Base-by-base conservation (phyloP, 2,888 invertebrate genomes). In the Lepas anatifera region DNA sequence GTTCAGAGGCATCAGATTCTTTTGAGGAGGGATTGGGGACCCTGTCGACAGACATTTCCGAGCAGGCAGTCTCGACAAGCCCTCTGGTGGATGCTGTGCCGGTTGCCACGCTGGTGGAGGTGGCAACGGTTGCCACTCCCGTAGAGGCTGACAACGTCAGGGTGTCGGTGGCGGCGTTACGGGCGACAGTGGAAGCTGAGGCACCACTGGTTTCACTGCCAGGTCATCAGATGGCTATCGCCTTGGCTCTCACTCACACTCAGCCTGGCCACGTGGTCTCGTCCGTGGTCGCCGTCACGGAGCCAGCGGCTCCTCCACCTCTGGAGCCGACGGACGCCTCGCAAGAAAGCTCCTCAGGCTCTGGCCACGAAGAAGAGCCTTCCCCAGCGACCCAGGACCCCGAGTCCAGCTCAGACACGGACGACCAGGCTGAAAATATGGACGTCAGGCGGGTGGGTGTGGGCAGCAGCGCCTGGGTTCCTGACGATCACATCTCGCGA, bases 231-330 rank as follows among this genome's bases (percentile, higher is more conserved):
- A n/a, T 71, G 50, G 72, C 71, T 27, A 72, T 72, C 2, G 71
- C 70, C n/a, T 67, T 71, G 18, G 73, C 72, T 39, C 71, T 71
- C 37, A 70, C 63, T 25, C 72, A 72, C 68, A 71, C 71, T 13
- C 72, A 71, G 13, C 71, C 71, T 37, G 68, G 71, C 29, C 71
- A 70, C 63, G 70, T 72, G 29, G 70, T 71, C n/a, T 71, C 72
- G 37, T 68, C 71, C 13, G 73, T 69, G 3, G 70, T 67, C 22
- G 41, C 67, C 16, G 46, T 64, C 13, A 2, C 67, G 8, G 66
- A 52, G 25, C 25, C n/a, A n/a, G n/a, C 64, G 32, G 16, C n/a
- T 7, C n/a, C n/a, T n/a, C n/a, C n/a, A n/a, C n/a, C n/a, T n/a
- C n/a, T n/a, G n/a, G n/a, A n/a, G n/a, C n/a, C n/a, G n/a, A n/a